Evolutionary conservation across 2,113 vertebrate species (phyloP).

Genomic region (Percopsis transmontana): DNA sequence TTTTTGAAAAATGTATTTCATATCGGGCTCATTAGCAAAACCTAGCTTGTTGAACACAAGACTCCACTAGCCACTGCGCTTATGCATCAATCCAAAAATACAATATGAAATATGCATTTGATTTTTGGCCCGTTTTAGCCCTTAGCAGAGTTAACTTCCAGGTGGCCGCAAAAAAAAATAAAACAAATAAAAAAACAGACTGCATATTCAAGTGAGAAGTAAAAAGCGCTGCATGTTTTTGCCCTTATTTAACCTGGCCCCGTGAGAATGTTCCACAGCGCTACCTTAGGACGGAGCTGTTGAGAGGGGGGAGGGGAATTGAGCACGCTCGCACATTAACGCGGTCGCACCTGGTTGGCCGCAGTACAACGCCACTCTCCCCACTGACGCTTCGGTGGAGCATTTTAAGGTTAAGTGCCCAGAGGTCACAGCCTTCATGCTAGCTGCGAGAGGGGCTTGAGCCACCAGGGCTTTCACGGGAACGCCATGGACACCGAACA

Average conservation of each 20-base stretch:
- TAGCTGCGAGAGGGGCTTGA: constrained; percentile 55
- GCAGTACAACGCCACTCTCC: constrained; percentile 26
- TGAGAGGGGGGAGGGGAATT: constrained; percentile 25
- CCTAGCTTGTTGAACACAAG: no score
- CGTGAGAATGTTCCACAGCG: not conserved
- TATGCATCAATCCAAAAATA: no score
- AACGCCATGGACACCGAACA: constrained; percentile 51
- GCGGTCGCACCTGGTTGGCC: constrained; percentile 61
- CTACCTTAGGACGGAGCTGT: constrained; percentile 13
- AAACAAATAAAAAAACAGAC: no score
- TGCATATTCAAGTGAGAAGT: no score
- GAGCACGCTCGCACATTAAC: constrained; percentile 48
- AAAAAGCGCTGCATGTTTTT: not conserved
- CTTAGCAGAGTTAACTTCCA: no score
- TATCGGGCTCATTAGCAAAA: no score
- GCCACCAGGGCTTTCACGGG: constrained; percentile 53
- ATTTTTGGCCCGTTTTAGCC: no score
- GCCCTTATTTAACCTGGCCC: constrained; percentile 33
- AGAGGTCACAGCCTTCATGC: constrained; percentile 52
- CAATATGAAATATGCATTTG: no score
- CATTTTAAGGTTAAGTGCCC: constrained; percentile 63
- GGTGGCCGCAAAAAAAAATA: no score
- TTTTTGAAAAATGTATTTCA: no score
- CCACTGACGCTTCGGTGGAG: constrained; percentile 50
- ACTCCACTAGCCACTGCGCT: no score